Conservation (phyloP, 1,140 invertebrate species). For the Sipha flava region DNA sequence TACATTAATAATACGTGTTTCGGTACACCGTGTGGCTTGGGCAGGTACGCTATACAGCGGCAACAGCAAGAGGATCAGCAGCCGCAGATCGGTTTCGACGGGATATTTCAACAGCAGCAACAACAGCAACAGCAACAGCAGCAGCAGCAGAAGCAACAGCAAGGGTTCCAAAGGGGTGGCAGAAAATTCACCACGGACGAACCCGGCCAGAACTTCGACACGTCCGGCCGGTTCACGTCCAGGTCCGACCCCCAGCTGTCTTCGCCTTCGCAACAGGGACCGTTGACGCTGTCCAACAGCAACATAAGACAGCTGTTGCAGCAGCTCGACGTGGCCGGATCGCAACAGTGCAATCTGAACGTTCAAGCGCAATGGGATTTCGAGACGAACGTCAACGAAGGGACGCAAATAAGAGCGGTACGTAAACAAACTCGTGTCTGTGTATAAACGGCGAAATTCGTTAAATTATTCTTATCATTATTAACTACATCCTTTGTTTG, state of each 20-base stretch:
- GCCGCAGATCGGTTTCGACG: neutral
- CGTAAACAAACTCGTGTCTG: constrained; percentile 47
- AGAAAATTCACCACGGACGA: neutral
- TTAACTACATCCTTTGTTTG: no score
- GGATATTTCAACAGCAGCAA: neutral
- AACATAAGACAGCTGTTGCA: constrained; percentile 50
- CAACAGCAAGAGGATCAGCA: neutral
- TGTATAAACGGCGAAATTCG: no score
- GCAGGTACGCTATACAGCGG: neutral
- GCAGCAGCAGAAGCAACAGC: neutral
- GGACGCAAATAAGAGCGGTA: constrained; percentile 70
- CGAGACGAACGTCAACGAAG: constrained; percentile 76
- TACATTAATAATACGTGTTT: no score
- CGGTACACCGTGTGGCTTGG: neutral
- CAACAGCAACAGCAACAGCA: neutral
- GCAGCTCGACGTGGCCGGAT: constrained; percentile 60
- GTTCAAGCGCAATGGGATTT: constrained; percentile 78
- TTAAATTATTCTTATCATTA: no score
- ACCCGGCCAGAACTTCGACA: neutral
- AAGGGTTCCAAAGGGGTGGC: neutral
- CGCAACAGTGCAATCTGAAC: constrained; percentile 68
- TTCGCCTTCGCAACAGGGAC: neutral
- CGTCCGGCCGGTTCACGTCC: neutral
- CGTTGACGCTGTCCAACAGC: neutral
- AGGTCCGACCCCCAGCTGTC: neutral